These are phyloP conservation scores for Chaetophractus vellerosus DNA, from an alignment of 2,797 vertebrate species.

Conservation along the genomic window DNA sequence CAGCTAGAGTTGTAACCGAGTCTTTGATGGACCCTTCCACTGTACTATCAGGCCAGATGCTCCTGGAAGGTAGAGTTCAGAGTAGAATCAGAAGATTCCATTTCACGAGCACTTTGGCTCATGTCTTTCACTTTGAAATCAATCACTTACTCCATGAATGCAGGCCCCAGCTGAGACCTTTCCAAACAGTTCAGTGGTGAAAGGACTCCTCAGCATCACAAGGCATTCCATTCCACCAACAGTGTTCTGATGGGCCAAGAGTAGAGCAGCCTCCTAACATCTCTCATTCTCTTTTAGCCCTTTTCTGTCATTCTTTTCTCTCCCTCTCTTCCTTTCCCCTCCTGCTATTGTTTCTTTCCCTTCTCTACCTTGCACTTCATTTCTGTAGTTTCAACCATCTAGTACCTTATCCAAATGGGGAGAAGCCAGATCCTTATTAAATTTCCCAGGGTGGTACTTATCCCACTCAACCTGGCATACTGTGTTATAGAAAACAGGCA, in stretches of 20 bases:
- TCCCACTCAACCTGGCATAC: not conserved
- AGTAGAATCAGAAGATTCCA: not conserved
- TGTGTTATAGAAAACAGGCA: not conserved
- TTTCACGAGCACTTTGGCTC: not conserved
- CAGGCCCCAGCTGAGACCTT: not conserved
- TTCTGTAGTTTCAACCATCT: slow-evolving; percentile 25
- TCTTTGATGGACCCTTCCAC: not conserved
- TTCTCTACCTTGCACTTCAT: not conserved
- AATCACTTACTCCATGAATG: not conserved
- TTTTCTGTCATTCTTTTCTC: not conserved
- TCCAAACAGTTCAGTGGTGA: not conserved
- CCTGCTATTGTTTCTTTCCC: not conserved
- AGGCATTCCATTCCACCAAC: not conserved
- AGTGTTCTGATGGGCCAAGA: not conserved
- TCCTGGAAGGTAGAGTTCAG: not conserved
- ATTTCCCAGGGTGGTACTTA: not conserved
- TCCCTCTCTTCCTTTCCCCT: not conserved
- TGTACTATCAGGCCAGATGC: not conserved
- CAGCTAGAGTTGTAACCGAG: not conserved
- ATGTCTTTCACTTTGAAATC: slow-evolving; percentile 22
- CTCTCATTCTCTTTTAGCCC: not conserved
- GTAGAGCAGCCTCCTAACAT: not conserved
- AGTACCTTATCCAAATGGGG: not conserved
- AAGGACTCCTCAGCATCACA: not conserved
- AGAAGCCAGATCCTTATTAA: not conserved